A percentile compares a stretch with the other conserved stretches of the same genome.
Conservation (phyloP, 2,113 vertebrate species). For the Cryptoleucopteryx plumbea region DNA sequence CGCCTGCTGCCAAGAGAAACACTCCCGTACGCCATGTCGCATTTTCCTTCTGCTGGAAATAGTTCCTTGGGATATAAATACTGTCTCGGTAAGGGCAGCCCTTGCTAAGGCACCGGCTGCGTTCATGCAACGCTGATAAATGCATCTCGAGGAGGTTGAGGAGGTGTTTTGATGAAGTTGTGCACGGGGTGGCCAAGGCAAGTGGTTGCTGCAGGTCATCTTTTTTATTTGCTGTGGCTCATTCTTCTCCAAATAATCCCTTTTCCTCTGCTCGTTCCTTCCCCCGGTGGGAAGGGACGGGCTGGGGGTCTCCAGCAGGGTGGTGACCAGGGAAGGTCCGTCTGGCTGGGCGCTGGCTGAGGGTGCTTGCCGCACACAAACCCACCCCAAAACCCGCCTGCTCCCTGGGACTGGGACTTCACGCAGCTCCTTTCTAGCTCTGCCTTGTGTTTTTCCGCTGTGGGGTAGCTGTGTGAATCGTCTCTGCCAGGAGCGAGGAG, state of each 20-base stretch:
- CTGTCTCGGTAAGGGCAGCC: background rate
- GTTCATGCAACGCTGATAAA: rapidly evolving
- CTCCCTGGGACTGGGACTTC: background rate
- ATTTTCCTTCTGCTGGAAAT: background rate
- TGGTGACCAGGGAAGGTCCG: background rate
- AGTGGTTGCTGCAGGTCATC: background rate
- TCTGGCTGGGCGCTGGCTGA: rapidly evolving
- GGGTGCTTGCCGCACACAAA: rapidly evolving
- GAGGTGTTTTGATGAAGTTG: background rate
- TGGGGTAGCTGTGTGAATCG: rapidly evolving
- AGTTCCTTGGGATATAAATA: background rate
- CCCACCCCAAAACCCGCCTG: background rate
- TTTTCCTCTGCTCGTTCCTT: background rate
- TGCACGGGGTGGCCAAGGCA: background rate
- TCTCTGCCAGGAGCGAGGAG: background rate
- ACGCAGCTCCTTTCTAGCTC: background rate
- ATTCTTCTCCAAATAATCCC: background rate
- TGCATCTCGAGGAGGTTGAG: background rate
- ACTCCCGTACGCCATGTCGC: rapidly evolving
- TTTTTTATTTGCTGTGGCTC: background rate
- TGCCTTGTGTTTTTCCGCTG: background rate
- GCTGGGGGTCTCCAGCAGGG: background rate
- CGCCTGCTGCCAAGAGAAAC: background rate
- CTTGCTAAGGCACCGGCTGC: background rate
- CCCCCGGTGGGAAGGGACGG: background rate